Evolutionary conservation across 2,797 vertebrate genomes (phyloP).

Genomic region (Sarcophilus harrisii): DNA sequence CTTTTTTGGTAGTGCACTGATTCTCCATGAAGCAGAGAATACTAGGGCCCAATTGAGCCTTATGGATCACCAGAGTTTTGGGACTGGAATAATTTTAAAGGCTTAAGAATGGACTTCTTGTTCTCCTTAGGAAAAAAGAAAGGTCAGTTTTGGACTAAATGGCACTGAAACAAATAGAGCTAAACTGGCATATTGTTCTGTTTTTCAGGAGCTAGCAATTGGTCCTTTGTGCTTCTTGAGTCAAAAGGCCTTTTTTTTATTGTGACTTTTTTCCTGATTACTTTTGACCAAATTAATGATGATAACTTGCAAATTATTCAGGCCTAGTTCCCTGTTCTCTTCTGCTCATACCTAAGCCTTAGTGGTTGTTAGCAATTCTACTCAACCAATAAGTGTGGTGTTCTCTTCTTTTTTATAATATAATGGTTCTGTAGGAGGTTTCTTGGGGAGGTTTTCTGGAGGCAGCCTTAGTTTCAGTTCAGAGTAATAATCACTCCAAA

Average conservation of each 20-base stretch:
- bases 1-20: not conserved
- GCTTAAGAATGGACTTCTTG: not conserved
- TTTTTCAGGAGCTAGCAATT: not conserved
- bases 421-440: too few species aligned
- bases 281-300: not conserved
- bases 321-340: not conserved
- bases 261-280: not conserved
- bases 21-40: not conserved
- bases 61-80: not conserved
- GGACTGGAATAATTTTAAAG: not conserved
- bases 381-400: not conserved
- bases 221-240: not conserved
- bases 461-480: too few species aligned
- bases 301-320: not conserved
- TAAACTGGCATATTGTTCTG: not conserved
- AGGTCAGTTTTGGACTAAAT: constrained; percentile 9
- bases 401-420: too few species aligned
- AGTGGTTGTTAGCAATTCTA: not conserved
- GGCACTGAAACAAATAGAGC: not conserved
- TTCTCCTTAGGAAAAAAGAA: not conserved
- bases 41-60: not conserved
- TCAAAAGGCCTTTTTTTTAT: not conserved
- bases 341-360: not conserved
- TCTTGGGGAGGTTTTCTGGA: too few species aligned
- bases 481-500: too few species aligned